phyloP scores from a whole-genome alignment of 2,113 vertebrate species.

The Cettia cetti region DNA sequence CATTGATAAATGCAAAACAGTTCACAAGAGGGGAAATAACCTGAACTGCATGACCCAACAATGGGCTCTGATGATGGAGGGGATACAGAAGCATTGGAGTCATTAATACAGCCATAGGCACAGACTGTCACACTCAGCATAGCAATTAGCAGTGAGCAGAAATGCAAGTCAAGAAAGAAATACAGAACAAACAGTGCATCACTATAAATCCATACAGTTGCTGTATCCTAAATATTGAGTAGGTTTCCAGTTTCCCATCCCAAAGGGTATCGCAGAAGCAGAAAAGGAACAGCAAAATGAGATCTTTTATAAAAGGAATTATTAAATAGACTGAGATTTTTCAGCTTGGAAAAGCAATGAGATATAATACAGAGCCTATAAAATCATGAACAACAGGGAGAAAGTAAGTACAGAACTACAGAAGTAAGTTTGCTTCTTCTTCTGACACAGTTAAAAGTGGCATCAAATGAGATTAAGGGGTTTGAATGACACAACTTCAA shows the following conservation, averaged over 20 bases:
- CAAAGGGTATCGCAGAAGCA: background rate
- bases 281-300: slow-evolving; percentile 8
- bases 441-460: background rate
- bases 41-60: background rate
- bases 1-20: background rate
- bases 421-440: slow-evolving; percentile 11
- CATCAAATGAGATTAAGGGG: slow-evolving; percentile 18
- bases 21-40: background rate
- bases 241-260: background rate
- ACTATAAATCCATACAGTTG: background rate
- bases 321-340: slow-evolving; percentile 12
- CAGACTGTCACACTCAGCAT: background rate
- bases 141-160: background rate
- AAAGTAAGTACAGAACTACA: background rate
- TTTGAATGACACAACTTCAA: slow-evolving; percentile 48
- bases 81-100: background rate
- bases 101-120: background rate
- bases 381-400: background rate
- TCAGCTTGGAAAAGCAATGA: background rate
- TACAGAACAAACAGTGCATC: background rate
- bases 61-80: background rate
- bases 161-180: background rate
- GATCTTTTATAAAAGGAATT: slow-evolving; percentile 11
- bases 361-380: background rate
- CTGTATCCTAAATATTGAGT: background rate